Evolutionary conservation across 2,797 vertebrate genomes (phyloP), one percentile per base, ranked within the genome.

Genomic region (Vultur gryphus): DNA sequence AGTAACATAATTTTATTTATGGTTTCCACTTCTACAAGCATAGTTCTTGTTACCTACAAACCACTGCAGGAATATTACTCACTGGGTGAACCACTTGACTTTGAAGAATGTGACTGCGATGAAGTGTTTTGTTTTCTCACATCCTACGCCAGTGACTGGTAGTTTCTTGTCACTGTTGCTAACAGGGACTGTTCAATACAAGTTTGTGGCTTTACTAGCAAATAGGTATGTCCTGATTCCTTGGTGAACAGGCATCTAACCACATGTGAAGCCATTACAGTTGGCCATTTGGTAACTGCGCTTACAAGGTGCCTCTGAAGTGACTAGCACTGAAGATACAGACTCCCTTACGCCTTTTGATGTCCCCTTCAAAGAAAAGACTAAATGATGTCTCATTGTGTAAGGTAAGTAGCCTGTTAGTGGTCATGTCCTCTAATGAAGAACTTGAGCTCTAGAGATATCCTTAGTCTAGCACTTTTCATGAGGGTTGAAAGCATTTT

Each of bases 61-160:
- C 65, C 80, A 28, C 87, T 24, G 91, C 87, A 94, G 92, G 87
- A 90, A 43, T 91, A 71, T 94, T 87, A 70, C 72, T 93, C 93
- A 39, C 72, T 44, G 72, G 35, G 65, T 52, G 70, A 93, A 67
- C 90, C 55, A 0, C 87, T 91, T 66, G 65, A 13, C 87, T 96
- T 89, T 90, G 95, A 90, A 91, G 95, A 64, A 58, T 17, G 76
- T 49, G 65, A 7, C 79, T 76, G 31, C 70, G 90, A 83, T 46
- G 89, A 48, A 89, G 78, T 58, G 51, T 31, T 89, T 79, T 92
- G 85, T 92, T 88, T 86, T 79, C 62, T 90, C 93, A 72, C 91
- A 54, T 95, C 94, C 96, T 81, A 71, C 65, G 10, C 81, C 55
- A 12, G 59, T 57, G 51, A 41, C 87, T 51, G 93, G 71, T 84